These are phyloP conservation scores for Thaumatotibia leucotreta DNA, from an alignment of 1,140 invertebrate genomes.

Conservation along the genomic window DNA sequence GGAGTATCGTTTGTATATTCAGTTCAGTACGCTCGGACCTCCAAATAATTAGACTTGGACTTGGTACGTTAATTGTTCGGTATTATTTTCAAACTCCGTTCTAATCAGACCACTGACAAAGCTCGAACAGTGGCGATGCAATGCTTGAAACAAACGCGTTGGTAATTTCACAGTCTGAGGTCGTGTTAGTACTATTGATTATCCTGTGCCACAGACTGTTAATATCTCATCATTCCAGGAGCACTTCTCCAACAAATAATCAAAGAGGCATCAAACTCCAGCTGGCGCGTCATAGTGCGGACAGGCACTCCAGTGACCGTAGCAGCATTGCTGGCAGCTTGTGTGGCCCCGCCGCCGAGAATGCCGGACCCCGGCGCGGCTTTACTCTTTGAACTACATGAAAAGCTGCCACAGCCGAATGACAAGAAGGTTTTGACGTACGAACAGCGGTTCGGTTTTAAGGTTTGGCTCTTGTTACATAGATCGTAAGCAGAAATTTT, in stretches of 20 bases:
- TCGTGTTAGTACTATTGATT: no score
- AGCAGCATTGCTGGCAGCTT: slow-evolving; percentile 60
- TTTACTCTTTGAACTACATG: slow-evolving; percentile 67
- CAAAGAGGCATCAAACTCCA: slow-evolving; percentile 47
- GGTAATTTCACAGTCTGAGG: no score
- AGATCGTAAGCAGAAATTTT: no score
- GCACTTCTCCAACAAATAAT: slow-evolving; percentile 68
- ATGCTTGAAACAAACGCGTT: no score
- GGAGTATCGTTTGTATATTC: no score
- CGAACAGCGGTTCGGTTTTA: slow-evolving; percentile 59
- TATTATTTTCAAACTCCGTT: no score
- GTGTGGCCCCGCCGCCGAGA: slow-evolving; percentile 57
- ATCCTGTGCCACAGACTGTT: no score
- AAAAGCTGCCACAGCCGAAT: slow-evolving; percentile 41
- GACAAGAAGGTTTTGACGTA: slow-evolving; percentile 35
- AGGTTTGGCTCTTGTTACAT: slow-evolving; percentile 34
- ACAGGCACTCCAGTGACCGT: slow-evolving; percentile 66
- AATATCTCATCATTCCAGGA: slow-evolving; percentile 39
- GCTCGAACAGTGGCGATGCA: no score
- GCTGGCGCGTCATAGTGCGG: slow-evolving; percentile 52
- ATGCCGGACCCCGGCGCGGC: slow-evolving; percentile 65
- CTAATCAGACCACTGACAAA: no score
- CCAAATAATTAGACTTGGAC: no score
- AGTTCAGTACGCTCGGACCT: no score
- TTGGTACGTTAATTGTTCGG: no score